Percentiles rank a stretch among this genome's conserved stretches.
phyloP scores from a whole-genome alignment of 2,113 vertebrate genomes.

The Brachyhypopomus gauderio region DNA sequence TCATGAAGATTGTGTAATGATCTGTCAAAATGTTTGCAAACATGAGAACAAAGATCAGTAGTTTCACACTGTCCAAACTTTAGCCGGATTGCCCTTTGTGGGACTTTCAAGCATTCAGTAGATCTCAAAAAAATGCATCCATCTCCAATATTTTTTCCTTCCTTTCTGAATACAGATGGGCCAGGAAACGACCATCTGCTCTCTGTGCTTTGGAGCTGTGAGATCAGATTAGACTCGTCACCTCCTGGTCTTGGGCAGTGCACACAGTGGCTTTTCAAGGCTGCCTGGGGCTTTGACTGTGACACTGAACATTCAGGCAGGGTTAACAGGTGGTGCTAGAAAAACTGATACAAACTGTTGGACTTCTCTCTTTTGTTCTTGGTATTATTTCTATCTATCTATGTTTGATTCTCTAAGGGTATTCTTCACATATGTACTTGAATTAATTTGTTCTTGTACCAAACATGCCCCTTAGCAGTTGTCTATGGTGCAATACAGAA shows the following conservation, averaged over 20 bases:
- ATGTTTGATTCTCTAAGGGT: slow-evolving; percentile 24
- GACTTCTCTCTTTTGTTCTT: neutral
- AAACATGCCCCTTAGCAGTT: too few species aligned
- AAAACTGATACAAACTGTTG: slow-evolving; percentile 24
- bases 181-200: slow-evolving; percentile 38
- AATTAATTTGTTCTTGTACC: too few species aligned
- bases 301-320: slow-evolving; percentile 22
- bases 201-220: slow-evolving; percentile 20
- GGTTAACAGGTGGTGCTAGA: slow-evolving; percentile 47
- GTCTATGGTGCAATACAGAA: too few species aligned
- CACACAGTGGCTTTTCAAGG: neutral
- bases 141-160: slow-evolving; percentile 2
- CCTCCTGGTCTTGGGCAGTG: slow-evolving; percentile 28
- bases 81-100: too few species aligned
- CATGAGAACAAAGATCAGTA: too few species aligned
- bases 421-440: slow-evolving; percentile 19
- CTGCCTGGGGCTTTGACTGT: slow-evolving; percentile 2
- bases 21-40: too few species aligned
- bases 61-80: too few species aligned
- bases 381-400: neutral
- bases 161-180: slow-evolving; percentile 20
- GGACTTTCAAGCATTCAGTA: neutral
- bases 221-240: slow-evolving; percentile 51
- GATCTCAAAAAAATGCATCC: neutral
- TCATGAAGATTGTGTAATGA: too few species aligned